phyloP scores from a whole-genome alignment of 2,888 invertebrate species.

The Torymus texanus region DNA sequence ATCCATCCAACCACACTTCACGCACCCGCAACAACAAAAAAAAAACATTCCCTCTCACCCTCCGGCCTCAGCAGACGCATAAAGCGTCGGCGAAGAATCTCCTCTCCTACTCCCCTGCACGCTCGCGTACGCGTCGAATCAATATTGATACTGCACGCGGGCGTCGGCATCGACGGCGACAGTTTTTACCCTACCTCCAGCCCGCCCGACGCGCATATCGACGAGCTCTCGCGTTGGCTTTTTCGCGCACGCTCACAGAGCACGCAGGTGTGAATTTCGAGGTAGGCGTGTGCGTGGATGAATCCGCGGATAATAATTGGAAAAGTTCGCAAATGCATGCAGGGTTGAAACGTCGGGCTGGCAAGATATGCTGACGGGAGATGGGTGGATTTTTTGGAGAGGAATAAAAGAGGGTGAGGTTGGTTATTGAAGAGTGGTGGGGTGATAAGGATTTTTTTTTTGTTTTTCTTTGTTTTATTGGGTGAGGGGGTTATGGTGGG shows the following conservation, averaged over 20 bases:
- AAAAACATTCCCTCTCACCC: too few species aligned
- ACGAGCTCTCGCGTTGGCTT: conserved; percentile 16
- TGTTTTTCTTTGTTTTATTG: too few species aligned
- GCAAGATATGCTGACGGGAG: not conserved
- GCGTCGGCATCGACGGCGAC: conserved; percentile 9
- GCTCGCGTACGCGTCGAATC: conserved; percentile 57
- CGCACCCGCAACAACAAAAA: too few species aligned
- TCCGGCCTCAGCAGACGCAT: conserved; percentile 10
- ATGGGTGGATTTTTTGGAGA: too few species aligned
- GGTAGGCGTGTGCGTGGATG: not conserved
- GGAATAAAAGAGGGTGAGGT: too few species aligned
- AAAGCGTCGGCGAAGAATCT: not conserved
- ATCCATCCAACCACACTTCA: too few species aligned
- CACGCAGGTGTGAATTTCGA: not conserved
- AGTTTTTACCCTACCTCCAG: conserved; percentile 9
- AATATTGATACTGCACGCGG: conserved; percentile 62
- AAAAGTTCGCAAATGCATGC: conserved; percentile 23
- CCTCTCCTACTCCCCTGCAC: conserved; percentile 20
- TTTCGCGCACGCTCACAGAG: not conserved
- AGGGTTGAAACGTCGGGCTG: conserved; percentile 15
- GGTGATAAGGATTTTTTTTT: too few species aligned
- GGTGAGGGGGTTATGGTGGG: too few species aligned
- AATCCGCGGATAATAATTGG: conserved; percentile 27
- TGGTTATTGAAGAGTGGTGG: too few species aligned
- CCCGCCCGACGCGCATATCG: conserved; percentile 28